Evolutionary conservation across 2,113 vertebrate genomes (phyloP).

Genomic region (Tympanuchus pallidicinctus): DNA sequence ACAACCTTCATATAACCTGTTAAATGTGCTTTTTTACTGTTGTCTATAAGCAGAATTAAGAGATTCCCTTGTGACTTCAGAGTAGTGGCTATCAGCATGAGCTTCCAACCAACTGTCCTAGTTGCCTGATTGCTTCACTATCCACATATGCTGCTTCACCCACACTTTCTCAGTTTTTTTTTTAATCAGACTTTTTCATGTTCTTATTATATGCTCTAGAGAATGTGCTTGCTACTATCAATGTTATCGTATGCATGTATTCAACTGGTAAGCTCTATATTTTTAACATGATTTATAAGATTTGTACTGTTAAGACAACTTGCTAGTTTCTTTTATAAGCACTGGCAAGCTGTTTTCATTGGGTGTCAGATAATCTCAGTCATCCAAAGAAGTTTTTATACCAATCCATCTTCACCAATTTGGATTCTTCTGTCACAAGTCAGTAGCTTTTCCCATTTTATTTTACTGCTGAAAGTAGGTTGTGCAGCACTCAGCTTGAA

Average conservation of each 20-base stretch:
- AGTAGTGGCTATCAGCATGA: not conserved
- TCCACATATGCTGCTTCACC: not conserved
- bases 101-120: not conserved
- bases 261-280: not conserved
- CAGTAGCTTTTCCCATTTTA: not conserved
- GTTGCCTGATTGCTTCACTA: not conserved
- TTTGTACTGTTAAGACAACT: not conserved
- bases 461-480: not conserved
- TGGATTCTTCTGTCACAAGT: not conserved
- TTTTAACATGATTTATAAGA: not conserved
- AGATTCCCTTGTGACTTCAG: not conserved
- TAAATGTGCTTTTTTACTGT: not conserved
- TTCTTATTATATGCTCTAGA: not conserved
- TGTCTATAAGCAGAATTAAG: not conserved
- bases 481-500: accelerated
- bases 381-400: not conserved
- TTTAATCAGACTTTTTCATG: not conserved
- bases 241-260: not conserved
- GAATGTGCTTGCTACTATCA: not conserved
- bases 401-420: not conserved
- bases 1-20: not conserved
- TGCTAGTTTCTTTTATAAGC: not conserved
- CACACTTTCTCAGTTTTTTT: not conserved
- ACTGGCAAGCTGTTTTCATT: accelerated
- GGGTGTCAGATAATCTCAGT: not conserved